Evolutionary conservation across 2,888 invertebrate genomes (phyloP).

Genomic region (Melipona beecheii): DNA sequence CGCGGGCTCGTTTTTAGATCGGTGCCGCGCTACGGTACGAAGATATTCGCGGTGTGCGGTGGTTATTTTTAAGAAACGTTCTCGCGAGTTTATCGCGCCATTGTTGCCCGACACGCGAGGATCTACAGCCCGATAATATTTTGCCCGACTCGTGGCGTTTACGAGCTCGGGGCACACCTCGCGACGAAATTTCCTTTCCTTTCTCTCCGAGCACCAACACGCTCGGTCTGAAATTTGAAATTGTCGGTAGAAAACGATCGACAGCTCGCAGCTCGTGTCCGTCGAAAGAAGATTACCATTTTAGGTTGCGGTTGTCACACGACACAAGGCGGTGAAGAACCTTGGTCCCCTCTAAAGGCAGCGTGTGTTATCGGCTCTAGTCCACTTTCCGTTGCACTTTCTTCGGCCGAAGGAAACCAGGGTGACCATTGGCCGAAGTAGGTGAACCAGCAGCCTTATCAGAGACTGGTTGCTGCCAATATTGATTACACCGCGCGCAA

Average conservation of each 20-base stretch:
- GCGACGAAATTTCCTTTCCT: background rate
- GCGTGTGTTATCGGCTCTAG: constrained; percentile 42
- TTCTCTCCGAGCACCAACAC: background rate
- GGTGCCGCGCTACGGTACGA: constrained; percentile 42
- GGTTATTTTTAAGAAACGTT: constrained; percentile 49
- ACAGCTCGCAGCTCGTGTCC: constrained; percentile 25
- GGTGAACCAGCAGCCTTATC: constrained; percentile 70
- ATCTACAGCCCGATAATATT: constrained; percentile 18
- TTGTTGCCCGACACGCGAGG: constrained; percentile 31
- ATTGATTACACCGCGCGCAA: constrained; percentile 68
- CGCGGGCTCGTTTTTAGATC: constrained; percentile 48
- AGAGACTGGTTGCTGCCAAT: constrained; percentile 69
- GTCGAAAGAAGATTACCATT: constrained; percentile 40
- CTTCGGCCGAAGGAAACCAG: constrained; percentile 28
- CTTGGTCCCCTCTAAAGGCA: constrained; percentile 38
- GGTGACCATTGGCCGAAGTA: constrained; percentile 41
- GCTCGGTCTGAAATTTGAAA: too few relatives aligned
- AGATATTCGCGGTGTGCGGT: constrained; percentile 37
- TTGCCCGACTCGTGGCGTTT: constrained; percentile 29
- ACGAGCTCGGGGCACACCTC: too few relatives aligned
- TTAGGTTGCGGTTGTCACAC: constrained; percentile 22
- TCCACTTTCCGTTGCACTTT: constrained; percentile 55
- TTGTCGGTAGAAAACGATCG: too few relatives aligned
- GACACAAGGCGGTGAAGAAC: constrained; percentile 15
- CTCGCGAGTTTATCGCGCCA: constrained; percentile 48